Conservation (phyloP, 2,797 vertebrate genomes). For the Buceros bicornis region DNA sequence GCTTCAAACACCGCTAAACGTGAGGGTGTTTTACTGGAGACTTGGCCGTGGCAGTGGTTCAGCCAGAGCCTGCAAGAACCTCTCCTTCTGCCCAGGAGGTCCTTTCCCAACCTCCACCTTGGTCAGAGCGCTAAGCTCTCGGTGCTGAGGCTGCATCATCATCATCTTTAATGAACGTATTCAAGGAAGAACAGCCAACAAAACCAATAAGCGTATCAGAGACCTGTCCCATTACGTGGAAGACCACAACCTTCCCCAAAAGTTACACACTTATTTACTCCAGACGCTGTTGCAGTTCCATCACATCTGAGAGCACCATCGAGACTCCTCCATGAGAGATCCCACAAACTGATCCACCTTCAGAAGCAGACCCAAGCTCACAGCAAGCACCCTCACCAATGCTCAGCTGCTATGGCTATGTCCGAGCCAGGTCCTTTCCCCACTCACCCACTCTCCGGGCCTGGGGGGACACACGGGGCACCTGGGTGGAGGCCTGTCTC, state of each 20-base stretch:
- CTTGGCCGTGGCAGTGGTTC: background rate
- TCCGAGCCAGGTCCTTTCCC: background rate
- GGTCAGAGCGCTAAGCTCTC: background rate
- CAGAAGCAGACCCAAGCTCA: background rate
- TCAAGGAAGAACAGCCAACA: background rate
- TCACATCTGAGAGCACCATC: background rate
- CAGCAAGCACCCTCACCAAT: background rate
- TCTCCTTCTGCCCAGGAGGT: background rate
- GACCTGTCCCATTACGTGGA: background rate
- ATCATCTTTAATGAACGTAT: background rate
- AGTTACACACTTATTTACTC: background rate
- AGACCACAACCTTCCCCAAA: background rate
- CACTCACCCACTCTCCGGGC: conserved; percentile 90
- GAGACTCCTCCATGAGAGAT: rapidly evolving
- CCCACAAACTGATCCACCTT: background rate
- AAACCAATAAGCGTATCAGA: background rate
- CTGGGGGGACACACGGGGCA: conserved; percentile 81
- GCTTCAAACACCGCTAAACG: background rate
- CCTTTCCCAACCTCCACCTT: background rate
- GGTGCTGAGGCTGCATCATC: background rate
- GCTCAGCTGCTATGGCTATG: rapidly evolving
- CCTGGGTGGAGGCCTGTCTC: conserved; percentile 91
- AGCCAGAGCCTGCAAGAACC: background rate
- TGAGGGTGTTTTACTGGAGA: background rate
- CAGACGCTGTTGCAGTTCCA: background rate